These are phyloP conservation scores for Pedionomus torquatus DNA, from an alignment of 2,113 vertebrate genomes.

Conservation along the genomic window DNA sequence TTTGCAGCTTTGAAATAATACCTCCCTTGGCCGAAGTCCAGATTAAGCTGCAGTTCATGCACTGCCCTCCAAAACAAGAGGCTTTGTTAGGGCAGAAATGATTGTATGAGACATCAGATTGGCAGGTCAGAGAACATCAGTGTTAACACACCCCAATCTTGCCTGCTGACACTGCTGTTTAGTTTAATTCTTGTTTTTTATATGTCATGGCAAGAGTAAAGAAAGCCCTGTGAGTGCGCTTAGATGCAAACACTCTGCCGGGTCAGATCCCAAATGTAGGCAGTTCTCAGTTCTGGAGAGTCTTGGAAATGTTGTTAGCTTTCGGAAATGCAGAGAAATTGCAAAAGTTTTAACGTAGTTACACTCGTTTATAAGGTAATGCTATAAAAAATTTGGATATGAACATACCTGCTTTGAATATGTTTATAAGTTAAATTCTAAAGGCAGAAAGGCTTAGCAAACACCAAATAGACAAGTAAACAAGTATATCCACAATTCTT, in stretches of 20 bases:
- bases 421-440: neutral
- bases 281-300: neutral
- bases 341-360: neutral
- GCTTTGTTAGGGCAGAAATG: neutral
- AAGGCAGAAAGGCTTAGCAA: neutral
- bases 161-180: slow-evolving; percentile 25
- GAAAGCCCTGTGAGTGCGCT: neutral
- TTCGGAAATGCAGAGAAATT: neutral
- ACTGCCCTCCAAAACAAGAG: neutral
- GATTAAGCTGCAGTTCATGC: neutral
- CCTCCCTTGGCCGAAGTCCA: neutral
- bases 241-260: neutral
- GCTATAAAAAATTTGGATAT: neutral
- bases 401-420: neutral
- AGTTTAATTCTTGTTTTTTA: slow-evolving; percentile 15
- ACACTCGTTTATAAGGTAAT: neutral
- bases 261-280: neutral
- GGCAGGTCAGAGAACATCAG: neutral
- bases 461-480: neutral
- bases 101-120: neutral
- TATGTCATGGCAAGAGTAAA: neutral
- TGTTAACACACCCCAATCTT: neutral
- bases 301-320: neutral
- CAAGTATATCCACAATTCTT: neutral
- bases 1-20: slow-evolving; percentile 2